Conservation (phyloP, 2,888 invertebrate species). For the Cynaeus angustus region DNA sequence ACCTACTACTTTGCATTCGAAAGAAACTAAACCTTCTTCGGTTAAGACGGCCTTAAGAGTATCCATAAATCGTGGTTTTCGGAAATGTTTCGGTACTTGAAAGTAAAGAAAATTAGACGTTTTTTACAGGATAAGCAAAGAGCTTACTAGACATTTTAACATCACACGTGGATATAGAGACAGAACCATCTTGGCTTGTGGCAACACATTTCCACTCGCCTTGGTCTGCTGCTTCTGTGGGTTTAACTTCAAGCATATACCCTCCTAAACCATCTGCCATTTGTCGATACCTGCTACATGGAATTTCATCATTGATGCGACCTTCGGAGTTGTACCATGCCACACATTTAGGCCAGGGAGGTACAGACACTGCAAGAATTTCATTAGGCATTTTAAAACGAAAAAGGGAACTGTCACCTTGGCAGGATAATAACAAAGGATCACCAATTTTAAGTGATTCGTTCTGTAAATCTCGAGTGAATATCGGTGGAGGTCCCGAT, state of each 20-base stretch:
- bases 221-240: conserved; percentile 86
- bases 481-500: conserved; percentile 84
- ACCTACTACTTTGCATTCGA: conserved; percentile 94
- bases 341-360: conserved; percentile 89
- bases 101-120: conserved; percentile 49
- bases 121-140: not conserved
- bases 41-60: conserved; percentile 91
- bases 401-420: too few relatives aligned
- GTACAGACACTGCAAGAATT: conserved; percentile 78
- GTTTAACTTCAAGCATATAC: conserved; percentile 83
- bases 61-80: conserved; percentile 93
- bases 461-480: conserved; percentile 83
- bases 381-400: too few relatives aligned
- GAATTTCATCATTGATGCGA: conserved; percentile 79
- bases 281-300: conserved; percentile 78
- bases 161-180: conserved; percentile 83
- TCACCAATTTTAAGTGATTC: conserved; percentile 87
- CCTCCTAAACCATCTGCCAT: conserved; percentile 89
- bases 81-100: conserved; percentile 92
- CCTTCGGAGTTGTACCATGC: conserved; percentile 92
- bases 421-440: conserved; percentile 81
- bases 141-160: conserved; percentile 85
- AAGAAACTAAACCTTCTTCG: conserved; percentile 93
- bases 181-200: conserved; percentile 82
- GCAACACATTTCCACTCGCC: conserved; percentile 95